A percentile compares a stretch with the other conserved stretches of the same genome.
phyloP scores from a whole-genome alignment of 2,113 vertebrate genomes.

The Oncorhynchus keta region DNA sequence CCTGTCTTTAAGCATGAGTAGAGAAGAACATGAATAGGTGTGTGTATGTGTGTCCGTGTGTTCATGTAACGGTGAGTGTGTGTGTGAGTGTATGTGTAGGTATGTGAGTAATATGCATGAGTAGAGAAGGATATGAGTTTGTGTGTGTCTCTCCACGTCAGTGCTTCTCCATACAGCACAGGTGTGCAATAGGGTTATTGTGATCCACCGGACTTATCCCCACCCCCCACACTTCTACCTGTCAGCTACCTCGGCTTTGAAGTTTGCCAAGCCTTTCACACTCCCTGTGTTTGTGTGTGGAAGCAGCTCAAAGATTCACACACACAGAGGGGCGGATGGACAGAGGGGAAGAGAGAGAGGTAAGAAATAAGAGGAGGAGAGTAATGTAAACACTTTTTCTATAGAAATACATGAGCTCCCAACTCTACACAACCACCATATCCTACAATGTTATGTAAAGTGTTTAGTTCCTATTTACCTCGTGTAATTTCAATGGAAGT shows the following conservation, averaged over 20 bases:
- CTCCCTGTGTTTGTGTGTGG: slow-evolving; percentile 43
- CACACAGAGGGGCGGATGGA: slow-evolving; percentile 40
- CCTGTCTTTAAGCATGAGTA: slow-evolving; percentile 68
- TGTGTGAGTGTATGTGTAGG: neutral
- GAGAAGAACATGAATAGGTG: slow-evolving; percentile 52
- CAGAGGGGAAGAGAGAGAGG: slow-evolving; percentile 33
- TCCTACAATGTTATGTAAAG: neutral
- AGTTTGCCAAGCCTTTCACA: slow-evolving; percentile 71
- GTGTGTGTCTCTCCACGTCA: slow-evolving; percentile 57
- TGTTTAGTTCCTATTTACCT: neutral
- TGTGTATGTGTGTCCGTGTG: neutral
- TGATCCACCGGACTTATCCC: slow-evolving; percentile 70
- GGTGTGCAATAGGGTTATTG: slow-evolving; percentile 80
- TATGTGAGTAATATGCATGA: slow-evolving; percentile 33
- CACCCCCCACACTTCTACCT: slow-evolving; percentile 54
- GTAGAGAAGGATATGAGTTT: slow-evolving; percentile 31
- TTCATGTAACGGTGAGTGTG: slow-evolving; percentile 51
- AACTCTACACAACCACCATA: neutral
- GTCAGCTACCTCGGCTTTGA: slow-evolving; percentile 76
- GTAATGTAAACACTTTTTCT: slow-evolving; percentile 67
- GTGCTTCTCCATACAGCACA: slow-evolving; percentile 74
- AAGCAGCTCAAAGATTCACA: slow-evolving; percentile 30
- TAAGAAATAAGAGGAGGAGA: slow-evolving; percentile 59
- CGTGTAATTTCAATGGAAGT: no score
- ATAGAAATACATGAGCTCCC: slow-evolving; percentile 39